Conservation (phyloP, 2,113 vertebrate species). For the Callipepla californica region DNA sequence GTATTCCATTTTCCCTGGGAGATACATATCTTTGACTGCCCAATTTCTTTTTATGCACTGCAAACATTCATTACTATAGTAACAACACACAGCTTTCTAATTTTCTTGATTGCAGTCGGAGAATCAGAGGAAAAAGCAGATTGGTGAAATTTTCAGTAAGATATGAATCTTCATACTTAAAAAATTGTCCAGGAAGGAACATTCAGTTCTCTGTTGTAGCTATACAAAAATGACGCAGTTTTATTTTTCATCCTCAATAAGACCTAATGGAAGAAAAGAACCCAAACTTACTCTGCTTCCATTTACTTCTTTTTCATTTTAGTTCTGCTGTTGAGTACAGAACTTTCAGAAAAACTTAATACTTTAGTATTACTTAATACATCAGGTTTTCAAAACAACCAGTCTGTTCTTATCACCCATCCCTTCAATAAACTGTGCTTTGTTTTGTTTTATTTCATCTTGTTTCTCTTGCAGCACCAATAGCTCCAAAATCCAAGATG, state of each 20-base stretch:
- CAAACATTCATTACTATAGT: slow-evolving; percentile 73
- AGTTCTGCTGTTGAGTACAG: not conserved
- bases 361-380: not conserved
- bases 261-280: not conserved
- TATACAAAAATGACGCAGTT: slow-evolving; percentile 11
- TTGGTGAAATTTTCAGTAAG: slow-evolving; percentile 36
- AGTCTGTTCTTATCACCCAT: not conserved
- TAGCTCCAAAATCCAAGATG: not conserved
- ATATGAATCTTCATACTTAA: slow-evolving; percentile 47
- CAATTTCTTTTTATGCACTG: slow-evolving; percentile 51
- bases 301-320: not conserved
- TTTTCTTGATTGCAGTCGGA: slow-evolving; percentile 62
- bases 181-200: slow-evolving; percentile 24
- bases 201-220: slow-evolving; percentile 22
- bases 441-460: not conserved
- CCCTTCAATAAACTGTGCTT: rapidly evolving
- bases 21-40: slow-evolving; percentile 10
- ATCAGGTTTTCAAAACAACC: not conserved
- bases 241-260: not conserved
- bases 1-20: slow-evolving; percentile 51
- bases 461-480: not conserved
- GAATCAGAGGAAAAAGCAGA: slow-evolving; percentile 36
- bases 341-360: not conserved
- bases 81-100: slow-evolving; percentile 67
- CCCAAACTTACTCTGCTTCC: not conserved